Conservation (phyloP, 2,797 vertebrate genomes). For the Glyptemys insculpta region DNA sequence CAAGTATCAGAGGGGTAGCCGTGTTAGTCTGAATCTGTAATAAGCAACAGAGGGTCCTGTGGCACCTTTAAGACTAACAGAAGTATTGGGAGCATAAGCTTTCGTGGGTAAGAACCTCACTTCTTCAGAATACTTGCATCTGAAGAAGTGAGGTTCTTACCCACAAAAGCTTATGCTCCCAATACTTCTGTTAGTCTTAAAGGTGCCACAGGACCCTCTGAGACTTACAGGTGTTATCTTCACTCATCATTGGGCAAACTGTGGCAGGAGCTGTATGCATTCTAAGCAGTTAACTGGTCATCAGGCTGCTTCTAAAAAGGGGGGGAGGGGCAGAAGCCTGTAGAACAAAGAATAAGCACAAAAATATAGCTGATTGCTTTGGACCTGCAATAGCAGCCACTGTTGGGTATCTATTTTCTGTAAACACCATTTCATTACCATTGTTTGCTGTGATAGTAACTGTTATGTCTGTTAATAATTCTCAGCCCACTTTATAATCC, state of each 20-base stretch:
- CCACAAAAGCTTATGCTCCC: too few species aligned
- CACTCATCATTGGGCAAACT: not conserved
- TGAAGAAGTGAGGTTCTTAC: too few species aligned
- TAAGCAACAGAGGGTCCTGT: too few species aligned
- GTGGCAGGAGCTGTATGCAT: not conserved
- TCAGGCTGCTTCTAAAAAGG: not conserved
- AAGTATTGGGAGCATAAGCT: too few species aligned
- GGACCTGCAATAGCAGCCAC: not conserved
- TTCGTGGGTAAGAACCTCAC: too few species aligned
- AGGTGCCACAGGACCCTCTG: too few species aligned
- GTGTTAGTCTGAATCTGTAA: too few species aligned
- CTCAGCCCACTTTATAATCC: not conserved
- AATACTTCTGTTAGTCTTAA: too few species aligned
- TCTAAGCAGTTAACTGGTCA: not conserved
- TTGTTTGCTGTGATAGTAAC: not conserved
- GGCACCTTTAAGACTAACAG: too few species aligned
- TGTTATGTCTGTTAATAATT: not conserved
- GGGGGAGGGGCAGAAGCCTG: too few species aligned
- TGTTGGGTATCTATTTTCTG: not conserved
- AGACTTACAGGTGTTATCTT: not conserved
- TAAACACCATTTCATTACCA: not conserved
- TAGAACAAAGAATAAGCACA: not conserved
- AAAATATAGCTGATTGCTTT: not conserved
- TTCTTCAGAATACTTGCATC: too few species aligned
- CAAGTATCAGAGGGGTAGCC: too few species aligned